Percentiles rank a stretch among this genome's conserved stretches.
Evolutionary conservation across 35 echinoderm and acorn worm species (phyloP).

Genomic region (Hemicentrotus pulcherrimus): DNA sequence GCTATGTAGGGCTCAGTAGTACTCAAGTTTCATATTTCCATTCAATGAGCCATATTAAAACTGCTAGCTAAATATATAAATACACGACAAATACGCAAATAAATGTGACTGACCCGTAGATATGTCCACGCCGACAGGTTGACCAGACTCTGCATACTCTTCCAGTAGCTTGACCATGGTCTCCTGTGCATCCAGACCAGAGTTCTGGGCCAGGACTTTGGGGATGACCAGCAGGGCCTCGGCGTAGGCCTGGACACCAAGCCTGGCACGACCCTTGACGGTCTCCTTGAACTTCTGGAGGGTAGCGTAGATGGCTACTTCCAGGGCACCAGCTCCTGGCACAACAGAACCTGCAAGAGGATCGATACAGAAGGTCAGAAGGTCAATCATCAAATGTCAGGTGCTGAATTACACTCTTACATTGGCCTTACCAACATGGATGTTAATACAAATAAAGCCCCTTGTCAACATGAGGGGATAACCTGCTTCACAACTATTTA

Average conservation of each 20-base stretch:
- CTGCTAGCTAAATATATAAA: too few relatives aligned
- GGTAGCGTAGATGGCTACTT: conserved; percentile 84
- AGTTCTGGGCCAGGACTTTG: conserved; percentile 94
- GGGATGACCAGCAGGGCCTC: conserved; percentile 92
- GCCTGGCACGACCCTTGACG: conserved; percentile 90
- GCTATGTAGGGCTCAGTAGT: too few relatives aligned
- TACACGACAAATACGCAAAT: too few relatives aligned
- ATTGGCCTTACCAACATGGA: too few relatives aligned
- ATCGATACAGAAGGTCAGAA: not conserved
- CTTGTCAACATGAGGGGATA: too few relatives aligned
- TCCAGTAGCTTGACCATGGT: conserved; percentile 97
- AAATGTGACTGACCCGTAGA: conserved; percentile 71
- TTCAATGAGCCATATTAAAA: too few relatives aligned
- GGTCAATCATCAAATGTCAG: not conserved
- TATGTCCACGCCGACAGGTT: conserved; percentile 96
- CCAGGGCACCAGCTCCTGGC: conserved; percentile 89
- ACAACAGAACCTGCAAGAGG: conserved; percentile 77
- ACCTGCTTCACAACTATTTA: too few relatives aligned
- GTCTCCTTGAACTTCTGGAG: conserved; percentile 94
- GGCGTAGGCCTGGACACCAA: conserved; percentile 93
- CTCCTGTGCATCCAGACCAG: conserved; percentile 95
- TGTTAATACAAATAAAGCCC: too few relatives aligned
- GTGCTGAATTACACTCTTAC: too few relatives aligned
- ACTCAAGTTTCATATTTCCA: too few relatives aligned
- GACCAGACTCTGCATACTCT: conserved; percentile 84